Conservation (phyloP, 2,888 invertebrate genomes). For the Polyommatus iphigenia region DNA sequence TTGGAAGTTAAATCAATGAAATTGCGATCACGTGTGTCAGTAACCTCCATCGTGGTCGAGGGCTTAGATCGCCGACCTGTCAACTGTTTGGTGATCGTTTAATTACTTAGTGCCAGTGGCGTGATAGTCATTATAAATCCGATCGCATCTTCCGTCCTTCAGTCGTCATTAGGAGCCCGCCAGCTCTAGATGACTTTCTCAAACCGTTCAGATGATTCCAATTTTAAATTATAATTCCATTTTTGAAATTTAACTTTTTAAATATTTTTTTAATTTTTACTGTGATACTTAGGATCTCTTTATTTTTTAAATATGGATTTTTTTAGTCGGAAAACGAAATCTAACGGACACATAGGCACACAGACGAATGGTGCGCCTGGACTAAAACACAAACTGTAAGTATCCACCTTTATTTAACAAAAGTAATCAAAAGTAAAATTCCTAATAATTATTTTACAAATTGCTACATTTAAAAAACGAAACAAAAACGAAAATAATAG, state of each 20-base stretch:
- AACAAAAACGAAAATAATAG: too few species aligned
- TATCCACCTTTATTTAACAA: constrained; percentile 19
- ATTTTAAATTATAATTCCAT: background rate
- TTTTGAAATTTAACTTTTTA: constrained; percentile 35
- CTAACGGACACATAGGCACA: constrained; percentile 59
- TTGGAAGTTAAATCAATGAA: background rate
- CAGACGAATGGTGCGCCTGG: constrained; percentile 63
- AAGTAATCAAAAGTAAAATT: too few species aligned
- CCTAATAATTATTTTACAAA: too few species aligned
- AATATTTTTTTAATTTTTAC: constrained; percentile 42
- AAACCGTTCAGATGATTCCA: constrained; percentile 17
- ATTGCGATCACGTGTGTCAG: background rate
- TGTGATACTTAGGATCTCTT: constrained; percentile 58
- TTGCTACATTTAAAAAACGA: too few species aligned
- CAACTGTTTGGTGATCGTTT: constrained; percentile 37
- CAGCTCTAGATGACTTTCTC: constrained; percentile 50
- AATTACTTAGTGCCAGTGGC: constrained; percentile 39
- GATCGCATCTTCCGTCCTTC: constrained; percentile 51
- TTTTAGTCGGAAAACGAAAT: constrained; percentile 63
- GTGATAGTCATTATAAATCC: constrained; percentile 44
- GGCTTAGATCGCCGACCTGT: constrained; percentile 29
- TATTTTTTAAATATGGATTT: constrained; percentile 63
- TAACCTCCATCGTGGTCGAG: constrained; percentile 33
- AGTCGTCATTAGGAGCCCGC: constrained; percentile 64
- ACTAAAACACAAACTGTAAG: constrained; percentile 61